Conservation (phyloP, 2,888 invertebrate genomes). For the Rhimphoctona megacephalus region DNA sequence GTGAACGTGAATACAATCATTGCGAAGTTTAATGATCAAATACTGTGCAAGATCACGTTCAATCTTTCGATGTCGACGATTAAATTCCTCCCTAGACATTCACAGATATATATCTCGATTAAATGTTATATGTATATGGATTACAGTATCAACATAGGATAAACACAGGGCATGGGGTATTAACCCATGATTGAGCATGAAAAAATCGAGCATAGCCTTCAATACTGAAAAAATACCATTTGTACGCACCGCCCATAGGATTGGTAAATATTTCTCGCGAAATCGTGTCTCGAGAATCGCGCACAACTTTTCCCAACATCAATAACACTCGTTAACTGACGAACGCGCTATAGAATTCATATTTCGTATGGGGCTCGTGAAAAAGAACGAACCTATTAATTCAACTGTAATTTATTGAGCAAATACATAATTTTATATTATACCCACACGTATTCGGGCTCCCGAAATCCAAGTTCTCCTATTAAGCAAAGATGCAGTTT, state of each 20-base stretch:
- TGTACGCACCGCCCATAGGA: background rate
- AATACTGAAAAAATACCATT: background rate
- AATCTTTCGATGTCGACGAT: conserved; percentile 51
- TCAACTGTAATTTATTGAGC: background rate
- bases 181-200: conserved; percentile 25
- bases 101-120: background rate
- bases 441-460: background rate
- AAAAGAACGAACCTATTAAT: background rate
- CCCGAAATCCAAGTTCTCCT: background rate
- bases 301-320: conserved; percentile 19
- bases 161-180: conserved; percentile 13
- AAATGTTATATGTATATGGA: background rate
- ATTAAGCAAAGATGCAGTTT: background rate
- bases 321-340: background rate
- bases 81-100: conserved; percentile 15
- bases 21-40: conserved; percentile 57
- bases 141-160: background rate
- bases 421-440: background rate
- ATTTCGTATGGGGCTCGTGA: background rate
- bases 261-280: conserved; percentile 26
- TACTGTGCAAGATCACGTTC: conserved; percentile 62
- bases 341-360: background rate
- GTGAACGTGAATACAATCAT: conserved; percentile 27
- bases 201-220: background rate
- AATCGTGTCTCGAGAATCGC: conserved; percentile 1